Percentiles rank a stretch among this genome's conserved stretches.
phyloP scores from a whole-genome alignment of 2,113 vertebrate species.

The Seriola rivoliana region DNA sequence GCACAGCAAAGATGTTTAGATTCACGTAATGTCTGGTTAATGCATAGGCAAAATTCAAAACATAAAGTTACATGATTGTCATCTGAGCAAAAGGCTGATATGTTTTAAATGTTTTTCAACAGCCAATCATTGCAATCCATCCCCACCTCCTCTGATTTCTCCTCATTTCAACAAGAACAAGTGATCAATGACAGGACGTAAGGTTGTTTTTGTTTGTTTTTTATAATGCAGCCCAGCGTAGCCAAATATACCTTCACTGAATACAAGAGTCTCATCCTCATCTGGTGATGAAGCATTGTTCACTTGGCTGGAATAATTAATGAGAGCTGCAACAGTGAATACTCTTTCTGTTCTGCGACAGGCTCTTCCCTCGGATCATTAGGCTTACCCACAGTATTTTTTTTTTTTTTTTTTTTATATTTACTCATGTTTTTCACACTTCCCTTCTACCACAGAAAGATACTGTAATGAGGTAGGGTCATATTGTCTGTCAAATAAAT shows the following conservation, averaged over 20 bases:
- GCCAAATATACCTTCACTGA: background rate
- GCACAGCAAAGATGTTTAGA: background rate
- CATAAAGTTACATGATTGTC: background rate
- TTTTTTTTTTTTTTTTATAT: slow-evolving; percentile 1
- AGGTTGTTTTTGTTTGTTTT: background rate
- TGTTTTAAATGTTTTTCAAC: background rate
- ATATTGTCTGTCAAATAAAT: slow-evolving; percentile 48
- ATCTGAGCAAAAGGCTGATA: background rate
- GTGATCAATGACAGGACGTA: slow-evolving; percentile 1
- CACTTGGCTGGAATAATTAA: slow-evolving; percentile 53
- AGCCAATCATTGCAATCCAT: background rate
- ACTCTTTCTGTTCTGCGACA: slow-evolving; percentile 52
- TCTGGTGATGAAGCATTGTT: slow-evolving; percentile 50
- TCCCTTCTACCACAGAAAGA: slow-evolving; percentile 28
- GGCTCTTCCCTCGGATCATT: slow-evolving; percentile 46
- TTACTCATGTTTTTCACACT: slow-evolving; percentile 16
- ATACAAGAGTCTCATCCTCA: slow-evolving; percentile 28
- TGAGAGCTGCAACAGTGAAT: slow-evolving; percentile 36
- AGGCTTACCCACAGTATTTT: slow-evolving; percentile 30
- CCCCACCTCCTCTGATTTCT: background rate
- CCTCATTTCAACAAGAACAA: background rate
- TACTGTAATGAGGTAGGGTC: slow-evolving; percentile 43
- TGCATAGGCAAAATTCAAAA: background rate
- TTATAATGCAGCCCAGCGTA: background rate
- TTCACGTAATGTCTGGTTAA: background rate